Evolutionary conservation across 1,140 invertebrate species (phyloP).

Genomic region (Drosophila carrolli): DNA sequence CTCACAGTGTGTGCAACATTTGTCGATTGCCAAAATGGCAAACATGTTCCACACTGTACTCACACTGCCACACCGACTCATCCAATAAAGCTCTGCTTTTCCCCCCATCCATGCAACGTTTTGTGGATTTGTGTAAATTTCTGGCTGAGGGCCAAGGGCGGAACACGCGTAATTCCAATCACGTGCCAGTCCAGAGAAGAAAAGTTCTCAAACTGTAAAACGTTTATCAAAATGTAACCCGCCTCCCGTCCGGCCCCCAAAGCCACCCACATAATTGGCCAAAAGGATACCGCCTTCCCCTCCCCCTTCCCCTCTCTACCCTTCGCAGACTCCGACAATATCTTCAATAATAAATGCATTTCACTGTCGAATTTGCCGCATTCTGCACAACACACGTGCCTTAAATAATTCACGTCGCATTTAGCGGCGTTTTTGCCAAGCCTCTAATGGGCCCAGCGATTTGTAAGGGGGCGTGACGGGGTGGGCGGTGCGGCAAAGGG

Average conservation of each 20-base stretch:
- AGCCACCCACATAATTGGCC: conserved; percentile 41
- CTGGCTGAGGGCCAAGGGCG: conserved; percentile 47
- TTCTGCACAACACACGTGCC: conserved; percentile 80
- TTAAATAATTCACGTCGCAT: conserved; percentile 81
- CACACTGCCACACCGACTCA: conserved; percentile 1
- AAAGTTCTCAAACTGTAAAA: conserved; percentile 82
- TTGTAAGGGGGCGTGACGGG: conserved; percentile 34
- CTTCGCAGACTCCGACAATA: conserved; percentile 50
- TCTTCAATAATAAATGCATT: conserved; percentile 83
- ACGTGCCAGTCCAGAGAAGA: conserved; percentile 68
- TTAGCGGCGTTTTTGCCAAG: conserved; percentile 72
- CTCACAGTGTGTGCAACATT: conserved; percentile 68
- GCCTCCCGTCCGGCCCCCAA: background rate
- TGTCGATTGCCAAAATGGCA: conserved; percentile 75
- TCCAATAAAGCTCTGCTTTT: conserved; percentile 28
- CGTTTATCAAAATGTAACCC: conserved; percentile 72
- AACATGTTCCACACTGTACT: conserved; percentile 47
- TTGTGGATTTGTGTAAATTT: conserved; percentile 62
- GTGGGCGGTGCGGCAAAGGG: background rate
- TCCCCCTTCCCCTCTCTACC: conserved; percentile 12
- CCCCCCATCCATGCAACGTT: conserved; percentile 21
- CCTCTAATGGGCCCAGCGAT: conserved; percentile 64
- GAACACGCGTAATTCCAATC: conserved; percentile 75
- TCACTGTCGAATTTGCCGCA: conserved; percentile 81
- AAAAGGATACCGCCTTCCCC: conserved; percentile 48